Evolutionary conservation across 2,797 vertebrate genomes (phyloP).

Genomic region (Limosa lapponica): DNA sequence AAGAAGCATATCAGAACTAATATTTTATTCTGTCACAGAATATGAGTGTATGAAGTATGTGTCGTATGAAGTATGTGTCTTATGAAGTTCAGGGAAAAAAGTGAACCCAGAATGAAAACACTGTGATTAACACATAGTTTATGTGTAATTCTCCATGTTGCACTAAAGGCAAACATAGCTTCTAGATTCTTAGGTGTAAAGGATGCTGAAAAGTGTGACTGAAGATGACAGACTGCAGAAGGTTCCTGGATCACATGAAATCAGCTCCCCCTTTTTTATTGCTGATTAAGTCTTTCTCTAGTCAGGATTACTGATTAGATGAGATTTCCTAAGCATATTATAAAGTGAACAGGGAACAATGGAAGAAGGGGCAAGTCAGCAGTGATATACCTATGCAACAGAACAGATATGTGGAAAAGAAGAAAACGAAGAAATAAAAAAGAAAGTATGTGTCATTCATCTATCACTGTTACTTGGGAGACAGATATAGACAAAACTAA

Average conservation of each 20-base stretch:
- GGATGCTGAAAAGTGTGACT: not conserved
- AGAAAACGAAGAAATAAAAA: not conserved
- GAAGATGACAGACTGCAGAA: not conserved
- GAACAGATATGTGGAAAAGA: not conserved
- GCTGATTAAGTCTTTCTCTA: not conserved
- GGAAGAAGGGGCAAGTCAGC: not conserved
- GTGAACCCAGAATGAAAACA: not conserved
- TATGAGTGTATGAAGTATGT: not conserved
- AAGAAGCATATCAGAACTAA: not conserved
- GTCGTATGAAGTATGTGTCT: not conserved
- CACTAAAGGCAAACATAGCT: not conserved
- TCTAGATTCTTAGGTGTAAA: not conserved
- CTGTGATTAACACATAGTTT: not conserved
- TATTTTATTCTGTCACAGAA: not conserved
- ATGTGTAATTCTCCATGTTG: not conserved
- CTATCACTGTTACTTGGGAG: not conserved
- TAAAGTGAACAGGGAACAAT: not conserved
- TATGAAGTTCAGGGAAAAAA: not conserved
- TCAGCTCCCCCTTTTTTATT: not conserved
- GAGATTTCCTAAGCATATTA: not conserved
- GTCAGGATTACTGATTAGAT: not conserved
- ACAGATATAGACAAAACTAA: not conserved
- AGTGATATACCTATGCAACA: too few species aligned
- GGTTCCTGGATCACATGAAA: not conserved
- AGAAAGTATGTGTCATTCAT: not conserved